These are phyloP conservation scores for Oryzias melastigma DNA, from an alignment of 2,113 vertebrate genomes.

Conservation along the genomic window DNA sequence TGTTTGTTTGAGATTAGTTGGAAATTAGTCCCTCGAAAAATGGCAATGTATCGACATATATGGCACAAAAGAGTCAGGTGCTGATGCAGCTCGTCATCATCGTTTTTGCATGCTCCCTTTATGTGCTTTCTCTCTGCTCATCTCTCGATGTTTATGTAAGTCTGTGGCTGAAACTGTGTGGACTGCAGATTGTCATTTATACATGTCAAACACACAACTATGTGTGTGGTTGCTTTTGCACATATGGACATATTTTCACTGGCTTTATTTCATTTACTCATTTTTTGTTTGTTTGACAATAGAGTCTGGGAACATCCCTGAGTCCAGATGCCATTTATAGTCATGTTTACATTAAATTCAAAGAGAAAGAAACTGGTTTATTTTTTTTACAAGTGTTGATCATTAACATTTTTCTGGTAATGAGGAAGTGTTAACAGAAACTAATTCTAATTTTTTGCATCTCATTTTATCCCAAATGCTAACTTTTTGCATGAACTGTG, in stretches of 20 bases:
- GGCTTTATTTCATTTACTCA: conserved; percentile 14
- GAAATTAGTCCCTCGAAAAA: conserved; percentile 44
- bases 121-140: not conserved
- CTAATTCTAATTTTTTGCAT: not conserved
- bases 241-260: not conserved
- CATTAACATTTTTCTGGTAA: conserved; percentile 4
- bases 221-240: conserved; percentile 12
- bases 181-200: conserved; percentile 18
- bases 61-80: conserved; percentile 34
- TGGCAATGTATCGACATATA: conserved; percentile 43
- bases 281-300: conserved; percentile 10
- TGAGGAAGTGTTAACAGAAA: conserved; percentile 26
- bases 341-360: not conserved
- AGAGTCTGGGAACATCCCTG: conserved; percentile 2
- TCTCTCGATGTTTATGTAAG: conserved; percentile 20
- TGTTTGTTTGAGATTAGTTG: conserved; percentile 40
- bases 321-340: conserved; percentile 22
- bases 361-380: not conserved
- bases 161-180: conserved; percentile 1
- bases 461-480: no score
- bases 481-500: no score
- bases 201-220: conserved; percentile 9
- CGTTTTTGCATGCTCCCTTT: conserved; percentile 19
- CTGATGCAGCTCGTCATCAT: conserved; percentile 43
- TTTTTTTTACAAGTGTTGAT: conserved; percentile 23